Conservation (phyloP, 2,113 vertebrate species). For the Suricata suricatta region DNA sequence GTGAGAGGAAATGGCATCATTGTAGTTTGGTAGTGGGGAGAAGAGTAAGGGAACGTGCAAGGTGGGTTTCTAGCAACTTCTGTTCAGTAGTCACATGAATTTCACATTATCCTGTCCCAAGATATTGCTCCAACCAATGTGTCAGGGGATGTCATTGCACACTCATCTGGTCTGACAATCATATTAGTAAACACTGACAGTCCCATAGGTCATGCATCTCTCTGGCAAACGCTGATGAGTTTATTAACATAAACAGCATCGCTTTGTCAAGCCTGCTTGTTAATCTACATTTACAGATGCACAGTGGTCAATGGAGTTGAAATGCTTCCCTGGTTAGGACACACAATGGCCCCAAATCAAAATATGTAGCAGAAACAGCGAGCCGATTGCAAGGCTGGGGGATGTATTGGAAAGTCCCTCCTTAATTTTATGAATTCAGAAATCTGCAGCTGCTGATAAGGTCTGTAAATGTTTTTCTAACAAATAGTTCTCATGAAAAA, state of each 20-base stretch:
- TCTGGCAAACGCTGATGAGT: constrained; percentile 80
- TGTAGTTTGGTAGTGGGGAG: constrained; percentile 70
- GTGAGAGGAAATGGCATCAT: constrained; percentile 71
- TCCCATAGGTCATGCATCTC: constrained; percentile 76
- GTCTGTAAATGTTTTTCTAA: neutral
- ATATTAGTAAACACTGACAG: constrained; percentile 83
- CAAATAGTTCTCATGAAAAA: neutral
- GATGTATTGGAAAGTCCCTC: neutral
- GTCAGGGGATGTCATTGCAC: constrained; percentile 83
- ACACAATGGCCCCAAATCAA: neutral
- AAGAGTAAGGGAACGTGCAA: constrained; percentile 42
- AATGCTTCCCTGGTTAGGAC: neutral
- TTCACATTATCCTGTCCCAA: constrained; percentile 82
- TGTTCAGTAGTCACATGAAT: constrained; percentile 79
- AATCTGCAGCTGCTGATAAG: neutral
- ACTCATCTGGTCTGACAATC: constrained; percentile 80
- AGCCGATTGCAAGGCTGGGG: neutral
- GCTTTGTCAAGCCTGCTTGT: constrained; percentile 74
- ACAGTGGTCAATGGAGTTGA: neutral
- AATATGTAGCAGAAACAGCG: neutral
- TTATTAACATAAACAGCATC: constrained; percentile 81
- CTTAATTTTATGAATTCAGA: neutral
- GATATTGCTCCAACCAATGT: constrained; percentile 83
- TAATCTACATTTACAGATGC: constrained; percentile 77
- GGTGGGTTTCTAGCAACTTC: constrained; percentile 64